Percentiles rank a stretch among this genome's conserved stretches.
Conservation (phyloP, 2,113 vertebrate species). For the Pantherophis guttatus region DNA sequence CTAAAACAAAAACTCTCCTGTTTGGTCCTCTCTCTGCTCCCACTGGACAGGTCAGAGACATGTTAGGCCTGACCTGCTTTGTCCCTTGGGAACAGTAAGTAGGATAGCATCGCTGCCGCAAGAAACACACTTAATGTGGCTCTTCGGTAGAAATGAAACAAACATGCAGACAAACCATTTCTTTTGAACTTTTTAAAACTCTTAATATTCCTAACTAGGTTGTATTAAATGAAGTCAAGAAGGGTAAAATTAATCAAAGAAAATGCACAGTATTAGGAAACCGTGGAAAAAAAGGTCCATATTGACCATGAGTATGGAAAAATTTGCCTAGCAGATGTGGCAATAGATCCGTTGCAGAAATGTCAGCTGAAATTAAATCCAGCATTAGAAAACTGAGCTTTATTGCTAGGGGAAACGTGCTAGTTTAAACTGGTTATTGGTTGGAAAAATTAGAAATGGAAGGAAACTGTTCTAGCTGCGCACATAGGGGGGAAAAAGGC, state of each 20-base stretch:
- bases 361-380: not conserved
- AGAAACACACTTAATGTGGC: slow-evolving; percentile 48
- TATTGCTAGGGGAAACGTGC: not conserved
- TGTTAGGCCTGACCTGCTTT: slow-evolving; percentile 37
- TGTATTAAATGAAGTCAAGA: slow-evolving; percentile 52
- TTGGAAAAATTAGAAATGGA: not conserved
- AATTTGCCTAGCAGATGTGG: not conserved
- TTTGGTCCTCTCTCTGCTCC: slow-evolving; percentile 52
- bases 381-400: not conserved
- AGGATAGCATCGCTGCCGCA: slow-evolving; percentile 44
- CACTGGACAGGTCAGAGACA: slow-evolving; percentile 65
- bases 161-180: not conserved
- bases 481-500: not conserved
- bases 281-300: not conserved
- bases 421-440: not conserved
- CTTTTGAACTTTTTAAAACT: slow-evolving; percentile 52
- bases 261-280: slow-evolving; percentile 28
- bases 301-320: not conserved
- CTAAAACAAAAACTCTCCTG: slow-evolving; percentile 74
- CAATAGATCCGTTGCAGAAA: not conserved
- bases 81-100: slow-evolving; percentile 38
- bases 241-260: slow-evolving; percentile 30
- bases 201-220: slow-evolving; percentile 39
- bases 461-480: not conserved
- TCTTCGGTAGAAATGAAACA: slow-evolving; percentile 25